Base-by-base conservation (phyloP, 2,888 invertebrate genomes). In the Caenorhabditis doughertyi region DNA sequence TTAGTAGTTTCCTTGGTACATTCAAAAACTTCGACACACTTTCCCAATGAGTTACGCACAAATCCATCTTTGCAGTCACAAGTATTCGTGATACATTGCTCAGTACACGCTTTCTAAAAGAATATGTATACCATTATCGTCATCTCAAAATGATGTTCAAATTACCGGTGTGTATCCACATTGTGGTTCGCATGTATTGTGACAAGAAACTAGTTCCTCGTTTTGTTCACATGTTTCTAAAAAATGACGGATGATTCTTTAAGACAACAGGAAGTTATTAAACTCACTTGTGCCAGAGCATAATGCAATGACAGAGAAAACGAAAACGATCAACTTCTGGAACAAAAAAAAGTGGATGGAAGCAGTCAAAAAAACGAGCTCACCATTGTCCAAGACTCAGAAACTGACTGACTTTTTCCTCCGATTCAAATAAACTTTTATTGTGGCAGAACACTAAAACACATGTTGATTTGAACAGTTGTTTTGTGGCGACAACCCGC, bases 31-130 rank as follows among this genome's bases (percentile, higher is more conserved):
- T 58, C 51, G 3, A 77, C 77, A 16, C 77, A 77, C 9, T 53
- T 51, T 51, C 77, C 77, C 13, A 44, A 3, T 0, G 73, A 23
- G 49, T 80, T 80, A 23, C 80, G 73, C 11, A 73, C 68, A 32
- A 80, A 80, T 35, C 73, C 73, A 23, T 80, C 68, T 16, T 68
- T 74, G 67, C 80, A 80, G 23, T 80, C 73, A n/a, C 80, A 80
- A 11, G 44, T 18, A 49, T 80, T 70, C 53, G 47, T 60, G 18
- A 80, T 51, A 25, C 80, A 80, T 53, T 73, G 44, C 47, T 73
- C 67, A 11, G 80, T 73, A 47, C 80, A 80, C 5, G 44, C 67
- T 35, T 65, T 73, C 79, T 80, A 53, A 4, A 73, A 51, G 7
- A 29, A n/a, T n/a, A n/a, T n/a, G n/a, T n/a, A n/a, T n/a, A n/a